A percentile compares a stretch with the other conserved stretches of the same genome.
Conservation (phyloP, 2,113 vertebrate species). For the Psittacula cyanocephala region DNA sequence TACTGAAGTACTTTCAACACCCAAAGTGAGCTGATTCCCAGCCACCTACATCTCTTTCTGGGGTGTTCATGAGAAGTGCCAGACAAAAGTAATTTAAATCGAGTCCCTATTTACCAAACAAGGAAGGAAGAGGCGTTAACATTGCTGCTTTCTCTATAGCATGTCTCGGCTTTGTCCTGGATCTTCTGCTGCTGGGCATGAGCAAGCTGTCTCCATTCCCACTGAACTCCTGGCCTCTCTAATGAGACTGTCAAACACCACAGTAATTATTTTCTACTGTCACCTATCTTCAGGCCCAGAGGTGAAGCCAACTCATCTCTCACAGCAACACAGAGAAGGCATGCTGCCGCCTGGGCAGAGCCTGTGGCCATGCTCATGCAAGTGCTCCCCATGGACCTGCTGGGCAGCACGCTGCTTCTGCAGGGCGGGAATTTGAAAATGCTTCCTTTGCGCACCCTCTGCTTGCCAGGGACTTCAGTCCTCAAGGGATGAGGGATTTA, state of each 20-base stretch:
- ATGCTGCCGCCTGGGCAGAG: not conserved
- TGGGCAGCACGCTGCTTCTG: fast-evolving
- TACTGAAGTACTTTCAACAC: not conserved
- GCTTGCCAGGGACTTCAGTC: not conserved
- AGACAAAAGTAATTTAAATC: not conserved
- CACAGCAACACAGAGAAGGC: not conserved
- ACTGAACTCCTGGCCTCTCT: not conserved
- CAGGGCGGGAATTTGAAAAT: not conserved
- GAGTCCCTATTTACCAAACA: not conserved
- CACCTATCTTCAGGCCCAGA: not conserved
- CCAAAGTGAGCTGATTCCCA: not conserved
- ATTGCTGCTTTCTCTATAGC: not conserved
- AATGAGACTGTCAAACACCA: not conserved
- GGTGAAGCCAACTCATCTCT: not conserved
- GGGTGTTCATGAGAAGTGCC: not conserved
- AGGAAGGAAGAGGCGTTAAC: not conserved
- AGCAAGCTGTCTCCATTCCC: not conserved
- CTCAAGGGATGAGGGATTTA: not conserved
- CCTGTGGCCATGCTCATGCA: not conserved
- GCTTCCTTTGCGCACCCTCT: not conserved
- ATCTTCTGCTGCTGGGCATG: not conserved
- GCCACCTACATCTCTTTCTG: not conserved
- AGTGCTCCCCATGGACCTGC: fast-evolving
- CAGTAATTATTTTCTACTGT: not conserved
- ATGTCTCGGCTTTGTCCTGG: not conserved